A percentile compares a stretch with the other conserved stretches of the same genome.
These are phyloP conservation scores for Calosoma granatense DNA, from an alignment of 1,140 invertebrate genomes.

Conservation along the genomic window DNA sequence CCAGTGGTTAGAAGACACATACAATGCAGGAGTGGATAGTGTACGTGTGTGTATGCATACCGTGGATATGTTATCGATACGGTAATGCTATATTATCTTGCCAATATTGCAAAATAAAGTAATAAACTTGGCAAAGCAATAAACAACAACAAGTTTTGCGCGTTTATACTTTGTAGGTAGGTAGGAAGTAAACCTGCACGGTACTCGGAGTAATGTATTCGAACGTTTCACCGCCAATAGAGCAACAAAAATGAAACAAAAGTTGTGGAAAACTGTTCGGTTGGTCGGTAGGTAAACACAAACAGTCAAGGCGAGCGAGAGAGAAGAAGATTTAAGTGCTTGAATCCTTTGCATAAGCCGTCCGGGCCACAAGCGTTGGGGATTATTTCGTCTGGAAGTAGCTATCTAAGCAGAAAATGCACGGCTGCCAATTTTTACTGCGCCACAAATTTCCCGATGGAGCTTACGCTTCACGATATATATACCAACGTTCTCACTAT, in stretches of 20 bases:
- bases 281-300: constrained; percentile 2
- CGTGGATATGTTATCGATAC: no score
- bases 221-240: not conserved
- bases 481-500: no score
- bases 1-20: no score
- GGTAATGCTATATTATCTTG: no score
- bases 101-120: no score
- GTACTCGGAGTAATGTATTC: no score
- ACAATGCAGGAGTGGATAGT: no score
- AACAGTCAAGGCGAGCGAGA: not conserved
- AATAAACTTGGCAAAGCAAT: no score
- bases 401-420: constrained; percentile 6
- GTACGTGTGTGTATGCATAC: no score
- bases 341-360: constrained; percentile 4
- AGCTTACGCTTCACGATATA: not conserved
- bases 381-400: constrained; percentile 6
- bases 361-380: not conserved
- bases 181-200: no score
- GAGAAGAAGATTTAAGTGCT: not conserved
- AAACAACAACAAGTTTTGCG: no score
- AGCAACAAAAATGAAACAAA: not conserved
- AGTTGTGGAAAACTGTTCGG: not conserved
- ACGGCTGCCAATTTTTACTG: constrained; percentile 3
- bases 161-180: no score
- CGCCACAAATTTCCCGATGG: not conserved